Base-by-base conservation (phyloP, 2,888 invertebrate species). In the Athalia circularis region DNA sequence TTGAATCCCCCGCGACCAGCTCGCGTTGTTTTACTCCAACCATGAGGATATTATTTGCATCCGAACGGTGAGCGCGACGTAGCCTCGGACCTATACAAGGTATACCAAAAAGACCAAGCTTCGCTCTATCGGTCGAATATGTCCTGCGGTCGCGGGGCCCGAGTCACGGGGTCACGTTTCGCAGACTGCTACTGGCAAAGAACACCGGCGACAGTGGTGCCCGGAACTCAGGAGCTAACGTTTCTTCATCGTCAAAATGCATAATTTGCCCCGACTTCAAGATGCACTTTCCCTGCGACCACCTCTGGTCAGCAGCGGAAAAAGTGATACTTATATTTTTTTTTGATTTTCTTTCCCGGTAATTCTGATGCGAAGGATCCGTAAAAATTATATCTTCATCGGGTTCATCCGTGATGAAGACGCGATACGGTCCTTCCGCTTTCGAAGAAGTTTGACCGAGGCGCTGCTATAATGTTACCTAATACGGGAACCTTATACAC, bases 31-130 rank as follows among this genome's bases (percentile, higher is more conserved):
- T 90, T 90, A 87, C 85, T 86, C 83, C 79, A 86, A 84, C 87
- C 87, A 87, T 87, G 87, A 87, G 88, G 88, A 81, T 85, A 88
- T 87, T 88, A 89, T 89, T 89, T 89, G 88, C 88, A 88, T 89
- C 85, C 83, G 79, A 80, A 80, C 82, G 75, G 61, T 62, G 29
- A 47, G 50, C 62, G 50, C 62, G 62, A 75, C 3, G 5, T 47
- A 75, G 75, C n/a, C 75, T 64, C 43, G 15, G 13, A 50, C 62
- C 61, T 50, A 15, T 75, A 75, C 54, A 75, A 64, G 75, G 62
- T 50, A 75, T 75, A 61, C 9, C 75, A 48, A 43, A 50, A 52
- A 75, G 29, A 29, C 29, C 54, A 61, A n/a, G 75, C 48, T 62
- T 48, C 50, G 48, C 15, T 75, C 52, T 64, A 75, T 75, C 64